Evolutionary conservation across 2,888 invertebrate species (phyloP).

Genomic region (Leucophenga maculata): DNA sequence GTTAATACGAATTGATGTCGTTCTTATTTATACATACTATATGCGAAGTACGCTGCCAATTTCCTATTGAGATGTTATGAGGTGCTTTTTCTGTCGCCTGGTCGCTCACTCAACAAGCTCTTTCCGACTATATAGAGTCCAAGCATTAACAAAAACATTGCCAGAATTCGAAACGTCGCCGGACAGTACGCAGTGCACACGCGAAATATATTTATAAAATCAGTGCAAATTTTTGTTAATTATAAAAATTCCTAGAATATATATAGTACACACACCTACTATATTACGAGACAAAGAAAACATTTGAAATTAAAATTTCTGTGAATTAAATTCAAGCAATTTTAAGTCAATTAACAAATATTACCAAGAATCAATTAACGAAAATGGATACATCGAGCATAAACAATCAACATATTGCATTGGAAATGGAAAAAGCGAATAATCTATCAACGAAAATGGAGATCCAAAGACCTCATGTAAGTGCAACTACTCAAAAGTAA

Average conservation of each 20-base stretch:
- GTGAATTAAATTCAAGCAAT: neutral
- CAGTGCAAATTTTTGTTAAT: neutral
- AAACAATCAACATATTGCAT: conserved; percentile 43
- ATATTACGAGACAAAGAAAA: conserved; percentile 3
- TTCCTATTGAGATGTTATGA: too few relatives aligned
- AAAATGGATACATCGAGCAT: neutral
- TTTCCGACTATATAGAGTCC: too few relatives aligned
- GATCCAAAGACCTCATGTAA: conserved; percentile 42
- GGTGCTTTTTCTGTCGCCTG: too few relatives aligned
- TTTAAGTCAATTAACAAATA: too few relatives aligned
- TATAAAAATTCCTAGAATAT: neutral
- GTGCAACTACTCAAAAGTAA: conserved; percentile 22
- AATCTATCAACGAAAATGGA: neutral
- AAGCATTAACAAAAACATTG: too few relatives aligned
- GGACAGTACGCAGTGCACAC: conserved; percentile 3
- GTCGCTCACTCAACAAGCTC: too few relatives aligned
- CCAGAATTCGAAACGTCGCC: neutral
- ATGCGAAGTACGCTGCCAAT: too few relatives aligned
- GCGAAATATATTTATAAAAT: neutral
- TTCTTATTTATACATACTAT: too few relatives aligned
- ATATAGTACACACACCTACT: too few relatives aligned
- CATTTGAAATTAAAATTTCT: conserved; percentile 3
- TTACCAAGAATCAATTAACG: too few relatives aligned
- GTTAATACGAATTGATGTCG: too few relatives aligned
- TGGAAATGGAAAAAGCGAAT: conserved; percentile 48